Evolutionary conservation across 1,140 invertebrate genomes (phyloP).

Genomic region (Caenorhabditis elegans): WBcel235 BX284606.5:12010501-12011000

Average conservation of each 20-base stretch:
- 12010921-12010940: neutral
- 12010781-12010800: neutral
- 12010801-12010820: slow-evolving; percentile 2
- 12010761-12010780: neutral
- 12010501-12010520: no score
- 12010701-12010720: no score
- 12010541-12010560: no score
- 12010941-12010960: neutral
- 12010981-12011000: neutral
- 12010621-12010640: no score
- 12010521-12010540: no score
- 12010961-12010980: neutral
- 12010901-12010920: neutral
- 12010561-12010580: no score
- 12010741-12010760: neutral
- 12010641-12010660: no score
- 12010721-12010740: no score
- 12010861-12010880: neutral
- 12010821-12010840: slow-evolving; percentile 19
- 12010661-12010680: no score
- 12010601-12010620: no score
- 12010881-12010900: slow-evolving; percentile 2
- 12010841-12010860: neutral
- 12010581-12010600: no score
- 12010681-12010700: no score